Conservation (phyloP, 2,113 vertebrate genomes). For the Melanotaenia duboulayi region DNA sequence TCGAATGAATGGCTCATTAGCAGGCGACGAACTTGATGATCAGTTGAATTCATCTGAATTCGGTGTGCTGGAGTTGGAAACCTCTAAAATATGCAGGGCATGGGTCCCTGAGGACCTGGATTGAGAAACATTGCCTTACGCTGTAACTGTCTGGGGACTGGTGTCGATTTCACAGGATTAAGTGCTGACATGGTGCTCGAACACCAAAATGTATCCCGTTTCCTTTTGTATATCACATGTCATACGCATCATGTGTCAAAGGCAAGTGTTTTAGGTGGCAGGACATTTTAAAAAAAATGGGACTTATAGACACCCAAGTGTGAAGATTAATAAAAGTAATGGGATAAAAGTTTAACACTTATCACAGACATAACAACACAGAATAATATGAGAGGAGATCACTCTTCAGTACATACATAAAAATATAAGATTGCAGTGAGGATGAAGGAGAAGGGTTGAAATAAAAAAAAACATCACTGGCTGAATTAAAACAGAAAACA, state of each 20-base stretch:
- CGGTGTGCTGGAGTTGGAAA: too few relatives aligned
- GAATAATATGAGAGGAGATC: neutral
- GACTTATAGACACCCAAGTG: slow-evolving; percentile 23
- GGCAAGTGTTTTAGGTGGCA: slow-evolving; percentile 10
- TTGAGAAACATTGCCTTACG: too few relatives aligned
- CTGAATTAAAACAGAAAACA: neutral
- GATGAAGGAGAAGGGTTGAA: neutral
- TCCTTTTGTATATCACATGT: neutral
- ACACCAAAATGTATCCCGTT: neutral
- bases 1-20: too few relatives aligned
- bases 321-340: slow-evolving; percentile 10
- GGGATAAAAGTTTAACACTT: slow-evolving; percentile 7
- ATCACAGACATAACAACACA: neutral
- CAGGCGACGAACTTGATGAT: too few relatives aligned
- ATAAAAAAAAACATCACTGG: neutral
- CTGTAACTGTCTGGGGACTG: slow-evolving; percentile 8
- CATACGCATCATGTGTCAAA: neutral
- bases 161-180: slow-evolving; percentile 9
- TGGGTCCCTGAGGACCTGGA: too few relatives aligned
- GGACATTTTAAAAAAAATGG: slow-evolving; percentile 10
- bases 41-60: too few relatives aligned
- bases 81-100: too few relatives aligned
- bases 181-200: slow-evolving; percentile 5
- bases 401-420: neutral
- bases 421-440: neutral